A percentile compares a stretch with the other conserved stretches of the same genome.
Conservation (phyloP, 2,888 invertebrate species). For the Drosophila robusta region DNA sequence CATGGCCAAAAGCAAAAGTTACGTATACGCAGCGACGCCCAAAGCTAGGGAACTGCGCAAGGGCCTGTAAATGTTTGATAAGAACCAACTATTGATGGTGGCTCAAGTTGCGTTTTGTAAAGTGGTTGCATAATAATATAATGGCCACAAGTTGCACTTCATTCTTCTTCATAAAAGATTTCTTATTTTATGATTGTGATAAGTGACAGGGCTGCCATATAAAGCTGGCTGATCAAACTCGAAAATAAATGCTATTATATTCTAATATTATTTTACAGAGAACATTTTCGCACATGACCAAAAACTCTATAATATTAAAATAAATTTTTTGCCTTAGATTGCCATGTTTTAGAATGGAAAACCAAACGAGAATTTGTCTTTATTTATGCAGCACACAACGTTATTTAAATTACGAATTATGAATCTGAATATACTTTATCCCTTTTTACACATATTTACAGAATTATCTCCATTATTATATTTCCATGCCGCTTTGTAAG, state of each 20-base stretch:
- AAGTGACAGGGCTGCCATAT: neutral
- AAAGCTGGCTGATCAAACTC: neutral
- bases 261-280: no score
- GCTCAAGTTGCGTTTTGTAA: conserved; percentile 29
- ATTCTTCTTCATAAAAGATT: neutral
- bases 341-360: neutral
- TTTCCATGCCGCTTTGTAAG: neutral
- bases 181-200: neutral
- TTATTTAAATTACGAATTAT: neutral
- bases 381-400: no score
- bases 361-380: neutral
- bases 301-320: no score
- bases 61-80: conserved; percentile 74
- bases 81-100: conserved; percentile 66
- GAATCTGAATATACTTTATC: neutral
- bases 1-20: conserved; percentile 42
- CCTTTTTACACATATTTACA: neutral
- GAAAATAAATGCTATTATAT: neutral
- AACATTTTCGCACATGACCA: no score
- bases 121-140: conserved; percentile 30
- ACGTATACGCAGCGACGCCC: conserved; percentile 65
- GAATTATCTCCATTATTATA: no score
- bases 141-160: conserved; percentile 26
- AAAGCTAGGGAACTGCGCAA: conserved; percentile 33
- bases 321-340: neutral